A percentile compares a stretch with the other conserved stretches of the same genome.
Conservation (phyloP, 1,140 invertebrate species). For the Drosophila jambulina region DNA sequence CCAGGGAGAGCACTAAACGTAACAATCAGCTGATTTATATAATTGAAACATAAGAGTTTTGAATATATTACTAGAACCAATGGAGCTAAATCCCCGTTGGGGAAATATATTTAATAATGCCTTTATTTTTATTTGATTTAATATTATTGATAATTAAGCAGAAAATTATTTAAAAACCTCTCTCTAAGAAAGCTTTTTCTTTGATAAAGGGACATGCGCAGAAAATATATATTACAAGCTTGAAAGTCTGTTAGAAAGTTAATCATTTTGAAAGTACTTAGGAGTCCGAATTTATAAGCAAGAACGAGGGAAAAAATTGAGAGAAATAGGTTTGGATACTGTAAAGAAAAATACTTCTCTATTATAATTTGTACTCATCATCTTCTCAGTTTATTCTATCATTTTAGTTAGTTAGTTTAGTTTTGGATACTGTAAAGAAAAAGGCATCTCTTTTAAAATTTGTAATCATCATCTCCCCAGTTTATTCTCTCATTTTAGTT, state of each 20-base stretch:
- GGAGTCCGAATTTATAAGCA: slow-evolving; percentile 32
- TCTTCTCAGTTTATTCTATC: too few relatives aligned
- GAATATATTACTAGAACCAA: neutral
- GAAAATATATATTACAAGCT: neutral
- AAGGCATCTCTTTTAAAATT: neutral
- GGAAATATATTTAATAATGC: neutral
- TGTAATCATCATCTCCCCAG: neutral
- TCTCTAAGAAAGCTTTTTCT: slow-evolving; percentile 7
- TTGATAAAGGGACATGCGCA: slow-evolving; percentile 25
- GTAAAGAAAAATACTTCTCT: too few relatives aligned
- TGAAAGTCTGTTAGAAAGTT: slow-evolving; percentile 1
- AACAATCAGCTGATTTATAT: slow-evolving; percentile 23
- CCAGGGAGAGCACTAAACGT: neutral
- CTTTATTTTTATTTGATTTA: too few relatives aligned
- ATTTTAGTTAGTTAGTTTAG: too few relatives aligned
- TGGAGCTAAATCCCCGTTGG: fast-evolving
- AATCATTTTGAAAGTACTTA: neutral
- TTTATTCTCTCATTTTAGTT: slow-evolving; percentile 20
- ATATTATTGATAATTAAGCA: neutral
- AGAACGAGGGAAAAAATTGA: too few relatives aligned
- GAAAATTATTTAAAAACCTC: neutral
- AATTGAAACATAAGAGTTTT: neutral
- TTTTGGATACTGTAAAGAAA: too few relatives aligned
- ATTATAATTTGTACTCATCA: too few relatives aligned
- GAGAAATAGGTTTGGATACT: too few relatives aligned